Evolutionary conservation across 2,888 invertebrate genomes (phyloP), one percentile per base, ranked within the genome.

Genomic region (Trissolcus japonicus): DNA sequence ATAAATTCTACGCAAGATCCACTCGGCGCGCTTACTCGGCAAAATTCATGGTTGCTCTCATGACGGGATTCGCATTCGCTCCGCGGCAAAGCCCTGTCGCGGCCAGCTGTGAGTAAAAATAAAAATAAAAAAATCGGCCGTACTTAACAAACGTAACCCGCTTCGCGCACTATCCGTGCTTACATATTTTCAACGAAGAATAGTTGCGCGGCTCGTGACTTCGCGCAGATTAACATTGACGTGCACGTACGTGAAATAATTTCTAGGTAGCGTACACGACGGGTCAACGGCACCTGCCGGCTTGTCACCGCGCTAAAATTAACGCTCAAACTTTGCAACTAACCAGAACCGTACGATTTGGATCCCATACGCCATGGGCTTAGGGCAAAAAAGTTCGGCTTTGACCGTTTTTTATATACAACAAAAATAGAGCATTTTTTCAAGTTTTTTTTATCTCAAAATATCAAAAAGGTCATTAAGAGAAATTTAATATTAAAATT

Each of bases 251-350:
- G 77, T 80, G 81, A 83, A 83, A 84, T 84, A 85, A 16, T 86
- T 84, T 84, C 84, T 85, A 83, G 85, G 85, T 87, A 85, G 85
- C 82, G 82, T 80, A n/a, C n/a, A n/a, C 81, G 82, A 67, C 84
- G 81, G 86, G 87, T 86, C 86, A 87, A 86, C 85, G 87, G 82
- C 86, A 84, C 82, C 51, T 80, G 79, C 78, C 74, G 74, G 54
- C 78, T 67, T 55, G 62, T 57, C 68, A 62, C 46, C 78, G 74
- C 79, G 83, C 86, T 88, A 88, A 87, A 87, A 87, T 87, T 88
- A 88, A 88, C 35, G 35, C 35, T 35, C 9, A 35, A 35, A 7
- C 35, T 11, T 35, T 35, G 1, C 35, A 35, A 25, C 25, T 25
- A 25, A 25, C 25, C 25, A 6, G 4, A 25, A 25, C 25, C 25